phyloP scores from a whole-genome alignment of 2,888 invertebrate genomes.

The Euclidia mi region DNA sequence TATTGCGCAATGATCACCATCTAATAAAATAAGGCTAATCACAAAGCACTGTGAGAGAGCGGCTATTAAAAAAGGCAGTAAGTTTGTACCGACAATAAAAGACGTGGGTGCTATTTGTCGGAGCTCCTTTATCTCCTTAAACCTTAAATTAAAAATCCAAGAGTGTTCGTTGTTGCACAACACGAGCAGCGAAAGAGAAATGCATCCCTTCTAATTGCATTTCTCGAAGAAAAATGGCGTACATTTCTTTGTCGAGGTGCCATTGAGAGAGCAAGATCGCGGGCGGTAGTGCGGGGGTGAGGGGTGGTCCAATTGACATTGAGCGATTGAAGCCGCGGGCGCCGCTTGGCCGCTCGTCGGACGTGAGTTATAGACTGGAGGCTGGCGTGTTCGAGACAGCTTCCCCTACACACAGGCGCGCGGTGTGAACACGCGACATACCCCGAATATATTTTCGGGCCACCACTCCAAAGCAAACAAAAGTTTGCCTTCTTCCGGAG shows the following conservation, averaged over 20 bases:
- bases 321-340: slow-evolving; percentile 75
- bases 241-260: slow-evolving; percentile 79
- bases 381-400: slow-evolving; percentile 70
- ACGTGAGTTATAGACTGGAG: slow-evolving; percentile 74
- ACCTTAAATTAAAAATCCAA: slow-evolving; percentile 67
- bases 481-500: slow-evolving; percentile 18
- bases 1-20: too few species aligned
- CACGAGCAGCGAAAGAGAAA: slow-evolving; percentile 73
- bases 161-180: slow-evolving; percentile 72
- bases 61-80: slow-evolving; percentile 30
- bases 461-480: slow-evolving; percentile 28
- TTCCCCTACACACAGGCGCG: slow-evolving; percentile 59
- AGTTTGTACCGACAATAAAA: slow-evolving; percentile 26
- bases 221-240: slow-evolving; percentile 81
- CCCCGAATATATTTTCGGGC: slow-evolving; percentile 49
- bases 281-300: slow-evolving; percentile 65
- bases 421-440: slow-evolving; percentile 53
- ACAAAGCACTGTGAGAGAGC: slow-evolving; percentile 18
- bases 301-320: slow-evolving; percentile 77
- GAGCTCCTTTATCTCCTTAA: slow-evolving; percentile 29
- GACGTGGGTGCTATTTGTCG: slow-evolving; percentile 32
- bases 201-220: slow-evolving; percentile 81
- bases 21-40: slow-evolving; percentile 3
- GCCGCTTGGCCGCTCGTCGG: slow-evolving; percentile 65
- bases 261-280: slow-evolving; percentile 73